These are phyloP conservation scores for Zophobas morio DNA, from an alignment of 1,140 invertebrate genomes.

Conservation along the genomic window DNA sequence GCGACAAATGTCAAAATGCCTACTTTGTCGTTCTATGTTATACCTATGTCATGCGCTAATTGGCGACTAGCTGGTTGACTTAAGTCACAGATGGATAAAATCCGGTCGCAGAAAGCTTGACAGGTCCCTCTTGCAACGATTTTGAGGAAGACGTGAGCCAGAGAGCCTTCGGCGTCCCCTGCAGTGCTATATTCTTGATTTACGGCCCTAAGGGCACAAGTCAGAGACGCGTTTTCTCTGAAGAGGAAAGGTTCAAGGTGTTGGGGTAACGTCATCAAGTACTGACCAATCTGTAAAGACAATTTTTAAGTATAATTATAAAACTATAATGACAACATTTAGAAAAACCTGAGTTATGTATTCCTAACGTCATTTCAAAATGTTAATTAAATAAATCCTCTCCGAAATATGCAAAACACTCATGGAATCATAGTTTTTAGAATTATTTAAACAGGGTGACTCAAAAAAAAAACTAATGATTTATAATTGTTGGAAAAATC, in stretches of 20 bases:
- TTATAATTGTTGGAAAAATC: too few relatives aligned
- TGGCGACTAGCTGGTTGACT: conserved; percentile 83
- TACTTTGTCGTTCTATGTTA: too few relatives aligned
- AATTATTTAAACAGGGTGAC: too few relatives aligned
- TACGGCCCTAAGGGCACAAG: conserved; percentile 77
- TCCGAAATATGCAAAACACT: too few relatives aligned
- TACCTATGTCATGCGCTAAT: conserved; percentile 92
- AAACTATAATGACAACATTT: too few relatives aligned
- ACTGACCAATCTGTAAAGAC: conserved; percentile 82
- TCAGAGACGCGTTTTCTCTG: conserved; percentile 81
- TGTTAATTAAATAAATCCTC: too few relatives aligned
- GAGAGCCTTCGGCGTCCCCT: conserved; percentile 73
- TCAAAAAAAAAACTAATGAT: too few relatives aligned
- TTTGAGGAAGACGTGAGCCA: conserved; percentile 83
- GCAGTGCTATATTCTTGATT: conserved; percentile 73
- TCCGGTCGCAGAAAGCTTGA: conserved; percentile 86
- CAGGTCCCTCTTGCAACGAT: conserved; percentile 83
- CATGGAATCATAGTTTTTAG: too few relatives aligned
- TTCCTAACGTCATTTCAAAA: too few relatives aligned
- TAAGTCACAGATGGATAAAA: conserved; percentile 84
- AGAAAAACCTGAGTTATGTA: too few relatives aligned
- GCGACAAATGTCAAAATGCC: conserved; percentile 57
- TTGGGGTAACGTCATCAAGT: conserved; percentile 94
- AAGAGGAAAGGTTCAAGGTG: conserved; percentile 91
- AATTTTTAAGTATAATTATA: too few relatives aligned